Percentiles rank a stretch among this genome's conserved stretches.
Evolutionary conservation across 2,797 vertebrate species (phyloP).

Genomic region (Lepilemur ruficaudatus): DNA sequence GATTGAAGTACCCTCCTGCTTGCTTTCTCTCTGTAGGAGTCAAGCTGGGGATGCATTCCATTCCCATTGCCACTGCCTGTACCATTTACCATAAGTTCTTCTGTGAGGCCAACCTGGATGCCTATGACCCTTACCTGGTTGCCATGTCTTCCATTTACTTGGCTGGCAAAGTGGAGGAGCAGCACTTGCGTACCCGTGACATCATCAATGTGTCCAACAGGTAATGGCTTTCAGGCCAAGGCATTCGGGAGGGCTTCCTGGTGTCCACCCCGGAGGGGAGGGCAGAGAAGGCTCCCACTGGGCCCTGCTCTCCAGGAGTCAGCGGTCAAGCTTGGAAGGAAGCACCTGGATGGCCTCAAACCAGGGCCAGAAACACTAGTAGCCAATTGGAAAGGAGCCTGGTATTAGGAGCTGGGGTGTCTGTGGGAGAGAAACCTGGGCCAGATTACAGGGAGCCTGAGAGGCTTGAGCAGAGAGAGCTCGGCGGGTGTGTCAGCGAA

Average conservation of each 20-base stretch:
- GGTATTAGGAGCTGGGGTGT: not conserved
- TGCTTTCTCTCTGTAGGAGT: conserved; percentile 84
- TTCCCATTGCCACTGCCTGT: conserved; percentile 91
- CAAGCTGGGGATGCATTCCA: conserved; percentile 92
- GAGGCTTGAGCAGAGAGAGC: not conserved
- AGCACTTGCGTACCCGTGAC: conserved; percentile 90
- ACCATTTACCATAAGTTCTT: conserved; percentile 93
- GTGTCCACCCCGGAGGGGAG: not conserved
- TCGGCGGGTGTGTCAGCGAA: not conserved
- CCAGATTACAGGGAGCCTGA: not conserved
- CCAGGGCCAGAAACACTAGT: not conserved
- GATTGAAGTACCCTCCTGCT: not conserved
- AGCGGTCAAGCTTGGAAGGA: not conserved
- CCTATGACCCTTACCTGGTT: conserved; percentile 92
- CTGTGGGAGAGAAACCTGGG: not conserved
- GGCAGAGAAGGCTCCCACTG: not conserved
- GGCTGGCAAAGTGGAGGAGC: conserved; percentile 94
- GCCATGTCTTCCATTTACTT: conserved; percentile 93
- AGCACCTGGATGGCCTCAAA: not conserved
- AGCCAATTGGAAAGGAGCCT: not conserved
- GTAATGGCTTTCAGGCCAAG: not conserved
- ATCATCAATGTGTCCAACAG: conserved; percentile 82
- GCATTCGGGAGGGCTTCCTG: not conserved
- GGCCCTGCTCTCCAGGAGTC: not conserved
- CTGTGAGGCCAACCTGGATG: conserved; percentile 78